Percentiles rank a stretch among this genome's conserved stretches.
phyloP scores from a whole-genome alignment of 2,888 invertebrate species.

The Anodontia alba region DNA sequence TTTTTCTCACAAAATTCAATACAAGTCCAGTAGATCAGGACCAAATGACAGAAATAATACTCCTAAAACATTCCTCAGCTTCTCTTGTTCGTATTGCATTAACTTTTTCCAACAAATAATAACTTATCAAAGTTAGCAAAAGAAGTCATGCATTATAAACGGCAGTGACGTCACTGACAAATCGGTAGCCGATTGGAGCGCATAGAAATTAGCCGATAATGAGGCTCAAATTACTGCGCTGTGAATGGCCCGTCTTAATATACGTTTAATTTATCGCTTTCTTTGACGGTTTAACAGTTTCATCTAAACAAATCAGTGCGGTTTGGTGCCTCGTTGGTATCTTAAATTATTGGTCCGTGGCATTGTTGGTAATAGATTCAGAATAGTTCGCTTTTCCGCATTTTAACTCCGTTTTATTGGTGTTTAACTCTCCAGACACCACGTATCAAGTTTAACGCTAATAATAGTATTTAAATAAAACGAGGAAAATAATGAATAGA shows the following conservation, averaged over 20 bases:
- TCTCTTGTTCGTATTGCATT: conserved; percentile 26
- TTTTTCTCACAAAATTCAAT: too few relatives aligned
- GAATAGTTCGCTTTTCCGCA: conserved; percentile 48
- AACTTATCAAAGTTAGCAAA: conserved; percentile 36
- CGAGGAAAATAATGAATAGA: conserved; percentile 45
- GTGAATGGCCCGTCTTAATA: conserved; percentile 60
- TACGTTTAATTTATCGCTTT: conserved; percentile 62
- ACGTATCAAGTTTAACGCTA: conserved; percentile 48
- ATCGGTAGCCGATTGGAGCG: conserved; percentile 54
- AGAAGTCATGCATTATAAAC: conserved; percentile 55
- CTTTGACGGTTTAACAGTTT: conserved; percentile 54
- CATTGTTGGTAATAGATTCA: conserved; percentile 45
- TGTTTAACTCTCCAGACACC: conserved; percentile 39
- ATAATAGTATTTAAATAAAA: conserved; percentile 53
- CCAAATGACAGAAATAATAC: background rate
- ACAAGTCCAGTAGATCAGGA: background rate
- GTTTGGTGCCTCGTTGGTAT: conserved; percentile 34
- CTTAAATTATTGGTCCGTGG: conserved; percentile 45
- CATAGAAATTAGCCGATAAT: conserved; percentile 69
- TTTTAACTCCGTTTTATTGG: conserved; percentile 33
- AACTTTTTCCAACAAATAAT: conserved; percentile 44
- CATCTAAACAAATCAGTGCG: conserved; percentile 59
- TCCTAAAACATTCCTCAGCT: background rate
- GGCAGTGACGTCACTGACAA: conserved; percentile 65
- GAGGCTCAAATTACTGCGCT: conserved; percentile 60